A percentile compares a stretch with the other conserved stretches of the same genome.
phyloP scores from a whole-genome alignment of 2,113 vertebrate genomes.

The Canis aureus region DNA sequence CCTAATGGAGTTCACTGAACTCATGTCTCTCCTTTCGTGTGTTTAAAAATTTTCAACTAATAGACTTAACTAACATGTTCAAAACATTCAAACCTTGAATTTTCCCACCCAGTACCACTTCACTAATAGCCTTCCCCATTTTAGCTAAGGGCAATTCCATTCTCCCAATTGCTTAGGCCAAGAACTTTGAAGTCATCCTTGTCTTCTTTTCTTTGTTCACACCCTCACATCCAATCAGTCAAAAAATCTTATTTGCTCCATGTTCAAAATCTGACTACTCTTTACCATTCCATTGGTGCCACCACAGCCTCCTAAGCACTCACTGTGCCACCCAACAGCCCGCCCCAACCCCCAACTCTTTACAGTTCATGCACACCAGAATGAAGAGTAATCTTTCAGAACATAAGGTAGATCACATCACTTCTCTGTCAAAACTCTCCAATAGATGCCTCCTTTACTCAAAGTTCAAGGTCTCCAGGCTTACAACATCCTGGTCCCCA shows the following conservation, averaged over 20 bases:
- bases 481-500: background rate
- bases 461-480: background rate
- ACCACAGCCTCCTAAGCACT: background rate
- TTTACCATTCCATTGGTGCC: background rate
- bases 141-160: background rate
- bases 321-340: background rate
- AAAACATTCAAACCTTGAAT: background rate
- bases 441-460: background rate
- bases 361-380: background rate
- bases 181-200: background rate
- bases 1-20: background rate
- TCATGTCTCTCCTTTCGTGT: background rate
- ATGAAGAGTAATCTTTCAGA: background rate
- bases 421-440: background rate
- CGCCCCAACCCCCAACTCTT: background rate
- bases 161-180: background rate
- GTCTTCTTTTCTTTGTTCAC: constrained; percentile 28
- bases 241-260: background rate
- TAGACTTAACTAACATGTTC: background rate
- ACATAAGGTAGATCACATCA: background rate
- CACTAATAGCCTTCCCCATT: background rate
- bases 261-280: constrained; percentile 32
- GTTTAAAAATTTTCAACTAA: constrained; percentile 18
- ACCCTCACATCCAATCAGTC: background rate
- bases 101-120: background rate